A percentile compares a stretch with the other conserved stretches of the same genome.
Evolutionary conservation across 2,888 invertebrate species (phyloP).

Genomic region (Nycteola revayana): DNA sequence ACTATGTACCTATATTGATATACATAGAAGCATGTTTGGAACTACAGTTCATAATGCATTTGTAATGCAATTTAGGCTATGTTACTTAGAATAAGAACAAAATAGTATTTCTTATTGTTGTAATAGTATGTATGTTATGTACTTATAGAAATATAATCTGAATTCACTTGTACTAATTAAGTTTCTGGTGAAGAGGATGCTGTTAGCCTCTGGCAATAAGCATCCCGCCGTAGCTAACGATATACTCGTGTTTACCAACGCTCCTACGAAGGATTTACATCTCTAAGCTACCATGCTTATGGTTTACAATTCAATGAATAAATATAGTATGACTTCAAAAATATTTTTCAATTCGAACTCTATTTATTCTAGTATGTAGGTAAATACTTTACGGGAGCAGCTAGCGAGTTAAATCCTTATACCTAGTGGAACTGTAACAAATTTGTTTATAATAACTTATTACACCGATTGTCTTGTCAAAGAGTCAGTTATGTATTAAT

Average conservation of each 20-base stretch:
- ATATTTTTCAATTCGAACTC: no score
- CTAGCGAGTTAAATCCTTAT: no score
- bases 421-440: no score
- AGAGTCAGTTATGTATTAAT: conserved; percentile 43
- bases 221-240: background rate
- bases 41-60: conserved; percentile 33
- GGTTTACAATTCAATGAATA: no score
- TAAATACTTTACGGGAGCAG: no score
- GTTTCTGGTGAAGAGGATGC: conserved; percentile 7
- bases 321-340: no score
- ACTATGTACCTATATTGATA: conserved; percentile 15
- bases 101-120: conserved; percentile 63
- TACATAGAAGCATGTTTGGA: conserved; percentile 24
- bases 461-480: conserved; percentile 49
- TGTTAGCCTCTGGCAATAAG: conserved; percentile 3
- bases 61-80: conserved; percentile 49
- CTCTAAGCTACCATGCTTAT: no score
- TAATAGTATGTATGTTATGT: conserved; percentile 41
- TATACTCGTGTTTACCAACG: no score
- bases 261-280: no score
- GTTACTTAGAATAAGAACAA: conserved; percentile 49
- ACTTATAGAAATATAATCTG: conserved; percentile 38
- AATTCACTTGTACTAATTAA: conserved; percentile 18
- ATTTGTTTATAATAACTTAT: conserved; percentile 57
- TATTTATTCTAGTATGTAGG: no score